A percentile compares a stretch with the other conserved stretches of the same genome.
These are phyloP conservation scores for Yponomeuta cagnagella DNA, from an alignment of 2,888 invertebrate species.

Conservation along the genomic window DNA sequence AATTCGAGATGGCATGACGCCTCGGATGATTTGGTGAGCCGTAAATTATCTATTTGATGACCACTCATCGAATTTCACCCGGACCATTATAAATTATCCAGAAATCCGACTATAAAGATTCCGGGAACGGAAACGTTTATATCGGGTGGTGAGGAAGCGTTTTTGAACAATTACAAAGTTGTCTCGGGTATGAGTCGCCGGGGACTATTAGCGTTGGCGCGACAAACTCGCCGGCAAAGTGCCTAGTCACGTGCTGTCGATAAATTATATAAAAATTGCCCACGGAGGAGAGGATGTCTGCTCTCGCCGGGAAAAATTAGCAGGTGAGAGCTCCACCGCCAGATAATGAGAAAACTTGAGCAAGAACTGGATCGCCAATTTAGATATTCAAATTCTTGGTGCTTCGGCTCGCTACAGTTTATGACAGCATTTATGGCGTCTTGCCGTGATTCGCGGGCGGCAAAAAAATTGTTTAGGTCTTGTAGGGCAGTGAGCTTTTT, in stretches of 20 bases:
- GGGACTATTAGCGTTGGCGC: slow-evolving; percentile 33
- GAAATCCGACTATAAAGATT: slow-evolving; percentile 1
- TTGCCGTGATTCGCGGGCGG: background rate
- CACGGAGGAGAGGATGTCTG: slow-evolving; percentile 24
- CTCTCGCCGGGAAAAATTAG: slow-evolving; percentile 46
- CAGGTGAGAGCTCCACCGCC: slow-evolving; percentile 47
- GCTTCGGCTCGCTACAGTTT: slow-evolving; percentile 38
- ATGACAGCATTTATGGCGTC: slow-evolving; percentile 3
- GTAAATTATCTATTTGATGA: background rate
- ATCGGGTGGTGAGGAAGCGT: slow-evolving; percentile 8
- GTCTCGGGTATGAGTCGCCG: slow-evolving; percentile 16
- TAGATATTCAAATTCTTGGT: slow-evolving; percentile 72
- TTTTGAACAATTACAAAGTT: slow-evolving; percentile 23
- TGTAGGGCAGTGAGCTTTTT: no score
- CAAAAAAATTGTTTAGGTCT: background rate
- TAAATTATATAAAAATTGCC: slow-evolving; percentile 69
- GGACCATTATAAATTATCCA: background rate
- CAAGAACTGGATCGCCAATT: slow-evolving; percentile 60
- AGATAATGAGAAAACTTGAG: slow-evolving; percentile 62
- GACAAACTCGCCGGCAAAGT: slow-evolving; percentile 39
- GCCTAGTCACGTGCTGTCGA: slow-evolving; percentile 65
- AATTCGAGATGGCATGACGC: no score
- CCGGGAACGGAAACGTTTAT: slow-evolving; percentile 7
- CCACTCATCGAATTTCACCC: background rate
- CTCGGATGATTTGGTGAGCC: no score